Evolutionary conservation across 2,888 invertebrate genomes (phyloP), one percentile per base, ranked within the genome.

Genomic region (Drosophila quinaria): DNA sequence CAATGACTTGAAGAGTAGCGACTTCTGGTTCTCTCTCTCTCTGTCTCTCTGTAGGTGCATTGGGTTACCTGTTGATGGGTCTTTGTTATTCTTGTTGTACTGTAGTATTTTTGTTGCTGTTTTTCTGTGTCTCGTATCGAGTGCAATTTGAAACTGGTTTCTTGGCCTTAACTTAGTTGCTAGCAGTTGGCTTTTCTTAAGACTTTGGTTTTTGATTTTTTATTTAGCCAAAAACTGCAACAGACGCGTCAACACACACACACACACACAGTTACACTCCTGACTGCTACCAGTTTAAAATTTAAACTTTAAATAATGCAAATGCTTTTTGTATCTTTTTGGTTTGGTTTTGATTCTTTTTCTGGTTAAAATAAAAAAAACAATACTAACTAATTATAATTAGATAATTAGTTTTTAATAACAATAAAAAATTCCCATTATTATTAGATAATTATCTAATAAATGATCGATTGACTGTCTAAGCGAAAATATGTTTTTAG

Each of bases 61-160:
- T 83, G 89, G 81, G 74, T 89, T 83, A 83, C 83, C 83, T 83
- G 89, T 83, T 89, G 82, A 83, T 72, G 74, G 85, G 59, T 74
- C 85, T 77, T 80, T 85, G 70, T 82, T 85, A 67, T 65, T 67
- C 31, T 63, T 13, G 29, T 73, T 71, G 54, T 68, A 29, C 29
- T 29, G 29, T 29, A 29, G 29, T 6, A 15, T 49, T 46, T n/a
- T 55, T 46, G 42, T 61, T 35, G 52, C 15, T 61, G 31, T 50
- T 31, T 31, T 59, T 46, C 39, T 29, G 29, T 61, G 47, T 51
- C 59, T 61, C 64, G 73, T 55, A 78, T 83, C 66, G 81, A 70
- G 54, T 78, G 89, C 77, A 77, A 63, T 81, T 70, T 44, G 64
- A 81, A 81, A 81, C 79, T 78, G 79, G 79, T 78, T 78, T 76